Evolutionary conservation across 2,113 vertebrate genomes (phyloP).

Genomic region (Oplegnathus fasciatus): DNA sequence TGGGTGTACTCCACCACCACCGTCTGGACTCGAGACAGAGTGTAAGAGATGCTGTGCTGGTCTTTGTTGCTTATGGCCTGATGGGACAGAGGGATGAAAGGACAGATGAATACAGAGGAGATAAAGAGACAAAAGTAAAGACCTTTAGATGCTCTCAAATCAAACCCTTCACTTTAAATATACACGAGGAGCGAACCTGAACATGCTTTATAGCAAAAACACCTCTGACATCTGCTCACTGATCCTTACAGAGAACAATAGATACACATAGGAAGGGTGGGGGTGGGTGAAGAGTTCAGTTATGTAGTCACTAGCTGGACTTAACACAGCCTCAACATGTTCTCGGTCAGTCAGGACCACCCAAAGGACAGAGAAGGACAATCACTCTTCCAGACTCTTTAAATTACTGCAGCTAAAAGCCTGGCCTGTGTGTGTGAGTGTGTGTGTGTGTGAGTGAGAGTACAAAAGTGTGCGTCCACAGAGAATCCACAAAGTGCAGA

Average conservation of each 20-base stretch:
- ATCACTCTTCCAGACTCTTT: constrained; percentile 47
- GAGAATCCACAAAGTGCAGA: constrained; percentile 46
- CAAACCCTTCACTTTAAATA: neutral
- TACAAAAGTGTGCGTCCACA: neutral
- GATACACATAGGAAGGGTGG: constrained; percentile 21
- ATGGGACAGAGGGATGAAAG: neutral
- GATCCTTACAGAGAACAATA: constrained; percentile 21
- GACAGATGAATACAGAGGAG: neutral
- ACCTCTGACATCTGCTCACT: constrained; percentile 10
- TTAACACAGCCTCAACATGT: neutral
- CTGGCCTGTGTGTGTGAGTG: neutral
- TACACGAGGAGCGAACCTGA: neutral
- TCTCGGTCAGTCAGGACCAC: constrained; percentile 59
- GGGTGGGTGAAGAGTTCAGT: constrained; percentile 20
- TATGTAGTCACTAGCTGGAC: constrained; percentile 26
- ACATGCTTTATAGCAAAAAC: constrained; percentile 21
- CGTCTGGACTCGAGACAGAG: constrained; percentile 95
- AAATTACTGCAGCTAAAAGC: constrained; percentile 26
- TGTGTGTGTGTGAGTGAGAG: constrained; percentile 13
- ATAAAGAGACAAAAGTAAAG: neutral
- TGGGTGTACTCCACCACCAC: constrained; percentile 99
- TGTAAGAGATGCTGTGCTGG: constrained; percentile 99
- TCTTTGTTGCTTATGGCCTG: constrained; percentile 99
- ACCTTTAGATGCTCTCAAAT: neutral
- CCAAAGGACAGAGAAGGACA: constrained; percentile 44